Conservation (phyloP, 1,140 invertebrate genomes). For the Eurytemora carolleeae region DNA sequence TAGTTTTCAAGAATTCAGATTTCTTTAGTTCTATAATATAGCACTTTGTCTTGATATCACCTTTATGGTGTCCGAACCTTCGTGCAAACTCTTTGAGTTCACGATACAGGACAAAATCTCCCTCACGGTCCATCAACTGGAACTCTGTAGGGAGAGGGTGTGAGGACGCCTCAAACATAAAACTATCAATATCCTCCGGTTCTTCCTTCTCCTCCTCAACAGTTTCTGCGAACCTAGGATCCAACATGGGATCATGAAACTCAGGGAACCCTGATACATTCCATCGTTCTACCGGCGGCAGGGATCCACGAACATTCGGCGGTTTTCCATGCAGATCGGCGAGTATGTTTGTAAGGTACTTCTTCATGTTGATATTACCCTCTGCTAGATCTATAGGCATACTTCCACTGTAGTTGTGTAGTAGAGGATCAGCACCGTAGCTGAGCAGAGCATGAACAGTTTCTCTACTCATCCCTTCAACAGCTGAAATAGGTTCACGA, state of each 20-base stretch:
- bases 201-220: not conserved
- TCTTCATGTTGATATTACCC: not conserved
- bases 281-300: constrained; percentile 4
- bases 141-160: constrained; percentile 5
- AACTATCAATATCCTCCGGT: not conserved
- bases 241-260: not conserved
- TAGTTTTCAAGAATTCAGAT: not conserved
- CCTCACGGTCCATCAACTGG: constrained; percentile 10
- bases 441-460: constrained; percentile 2
- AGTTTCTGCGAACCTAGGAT: not conserved
- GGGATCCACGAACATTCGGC: no score
- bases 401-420: constrained; percentile 10
- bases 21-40: not conserved
- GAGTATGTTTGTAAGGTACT: constrained; percentile 3
- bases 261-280: constrained; percentile 1
- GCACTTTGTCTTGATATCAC: not conserved
- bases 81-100: not conserved
- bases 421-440: constrained; percentile 10
- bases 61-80: not conserved
- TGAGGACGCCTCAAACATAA: constrained; percentile 6
- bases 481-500: no score
- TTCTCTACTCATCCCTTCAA: not conserved
- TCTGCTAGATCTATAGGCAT: constrained; percentile 14
- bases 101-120: not conserved
- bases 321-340: constrained; percentile 10